Percentiles rank a stretch among this genome's conserved stretches.
phyloP scores from a whole-genome alignment of 2,113 vertebrate genomes.

The Ctenomys sociabilis region DNA sequence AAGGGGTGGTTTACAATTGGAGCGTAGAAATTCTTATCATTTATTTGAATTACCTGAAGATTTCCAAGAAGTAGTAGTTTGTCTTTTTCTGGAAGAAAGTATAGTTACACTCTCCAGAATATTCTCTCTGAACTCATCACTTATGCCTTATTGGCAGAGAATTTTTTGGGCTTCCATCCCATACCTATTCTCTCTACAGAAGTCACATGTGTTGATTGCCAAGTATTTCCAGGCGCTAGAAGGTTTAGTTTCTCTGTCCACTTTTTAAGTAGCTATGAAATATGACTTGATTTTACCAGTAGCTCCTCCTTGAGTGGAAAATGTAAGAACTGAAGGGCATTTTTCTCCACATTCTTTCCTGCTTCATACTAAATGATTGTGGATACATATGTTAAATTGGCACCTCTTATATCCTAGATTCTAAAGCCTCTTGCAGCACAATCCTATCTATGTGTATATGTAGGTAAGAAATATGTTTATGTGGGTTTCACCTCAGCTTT shows the following conservation, averaged over 20 bases:
- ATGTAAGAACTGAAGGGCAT: background rate
- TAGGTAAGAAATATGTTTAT: background rate
- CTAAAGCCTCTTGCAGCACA: background rate
- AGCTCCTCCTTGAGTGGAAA: background rate
- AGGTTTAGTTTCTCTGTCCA: background rate
- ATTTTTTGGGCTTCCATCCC: background rate
- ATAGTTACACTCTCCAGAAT: background rate
- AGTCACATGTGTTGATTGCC: background rate
- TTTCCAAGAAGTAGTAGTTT: background rate
- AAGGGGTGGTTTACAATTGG: background rate
- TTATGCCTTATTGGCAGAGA: background rate
- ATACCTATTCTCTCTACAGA: background rate
- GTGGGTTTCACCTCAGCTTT: background rate
- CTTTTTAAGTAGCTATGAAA: background rate
- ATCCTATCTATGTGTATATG: background rate
- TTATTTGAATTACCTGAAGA: background rate
- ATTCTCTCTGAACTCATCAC: background rate
- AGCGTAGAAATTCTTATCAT: background rate
- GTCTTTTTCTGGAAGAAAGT: conserved; percentile 7
- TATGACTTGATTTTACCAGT: background rate
- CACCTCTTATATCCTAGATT: background rate
- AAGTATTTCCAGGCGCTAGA: background rate
- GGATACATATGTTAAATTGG: background rate
- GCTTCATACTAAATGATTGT: background rate
- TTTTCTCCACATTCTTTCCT: background rate